Evolutionary conservation across 92 coral and sea anemone genomes (phyloP), one percentile per base, ranked within the genome.

Genomic region (Zoanthus solanderi): DNA sequence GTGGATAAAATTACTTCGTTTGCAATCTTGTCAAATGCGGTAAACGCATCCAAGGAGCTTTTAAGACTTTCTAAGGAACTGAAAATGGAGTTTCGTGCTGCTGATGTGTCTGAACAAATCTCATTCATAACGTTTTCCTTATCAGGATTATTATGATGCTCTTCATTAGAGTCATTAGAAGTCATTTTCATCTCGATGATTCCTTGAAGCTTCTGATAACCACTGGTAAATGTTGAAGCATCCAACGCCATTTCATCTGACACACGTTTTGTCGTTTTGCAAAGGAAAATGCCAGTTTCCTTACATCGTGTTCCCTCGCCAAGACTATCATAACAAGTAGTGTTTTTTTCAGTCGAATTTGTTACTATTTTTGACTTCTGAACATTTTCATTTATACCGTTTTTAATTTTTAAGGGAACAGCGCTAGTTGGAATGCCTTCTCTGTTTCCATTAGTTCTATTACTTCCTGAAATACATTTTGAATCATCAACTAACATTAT

Each of bases 21-120:
- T 28, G 93, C 91, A 42, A 92, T 90, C 54, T 83, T 90, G 80
- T 92, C 95, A 48, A 90, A 90, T 7, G 83, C 50, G 29, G 92
- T 57, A 0, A 87, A 73, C 7, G 75, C 71, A 10, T 61, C 93
- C 46, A 90, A 23, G 71, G 90, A 74, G 71, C 80, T 83, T 60
- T 9, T 71, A 65, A 87, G 32, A 48, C 58, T 66, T 16, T 89
- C 87, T 54, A 92, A 72, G 2, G 93, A 90, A 81, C 87, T 90
- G 63, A 92, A 81, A 50, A 65, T 9, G 0, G 85, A 50, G 45
- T 67, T 53, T 8, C 29, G 65, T 42, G 63, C 46, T 2, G 7
- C 71, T 9, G 71, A 78, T 6, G 45, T 18, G 2, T 56, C 66
- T 77, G 83, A 13, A 52, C 7, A 4, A 7, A 2, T 79, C 17